phyloP scores from a whole-genome alignment of 2,797 vertebrate genomes.

The Poeciliopsis paucimaculata region DNA sequence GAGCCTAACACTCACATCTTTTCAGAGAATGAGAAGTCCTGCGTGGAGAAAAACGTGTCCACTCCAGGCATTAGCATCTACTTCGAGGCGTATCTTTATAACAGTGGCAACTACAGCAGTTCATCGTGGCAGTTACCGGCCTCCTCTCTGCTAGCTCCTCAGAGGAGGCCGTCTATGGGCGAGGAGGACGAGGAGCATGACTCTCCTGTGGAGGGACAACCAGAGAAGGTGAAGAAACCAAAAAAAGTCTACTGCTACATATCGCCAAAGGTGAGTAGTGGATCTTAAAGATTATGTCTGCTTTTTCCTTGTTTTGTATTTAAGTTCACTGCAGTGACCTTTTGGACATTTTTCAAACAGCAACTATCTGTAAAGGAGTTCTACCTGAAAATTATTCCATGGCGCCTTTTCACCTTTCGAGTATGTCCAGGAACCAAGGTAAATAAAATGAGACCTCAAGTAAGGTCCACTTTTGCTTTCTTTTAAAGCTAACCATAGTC shows the following conservation, averaged over 20 bases:
- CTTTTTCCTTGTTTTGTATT: not conserved
- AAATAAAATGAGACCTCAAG: constrained; percentile 26
- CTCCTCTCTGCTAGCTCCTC: constrained; percentile 85
- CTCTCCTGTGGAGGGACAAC: constrained; percentile 90
- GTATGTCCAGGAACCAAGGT: constrained; percentile 99
- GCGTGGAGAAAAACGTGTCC: constrained; percentile 96
- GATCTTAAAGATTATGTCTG: not conserved
- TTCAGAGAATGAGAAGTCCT: constrained; percentile 93
- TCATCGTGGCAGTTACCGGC: constrained; percentile 91
- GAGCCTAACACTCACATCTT: not conserved
- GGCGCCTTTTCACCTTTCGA: constrained; percentile 98
- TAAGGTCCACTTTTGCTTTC: not conserved
- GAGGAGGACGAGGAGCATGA: constrained; percentile 93
- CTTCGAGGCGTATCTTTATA: constrained; percentile 98
- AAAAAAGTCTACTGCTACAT: constrained; percentile 99
- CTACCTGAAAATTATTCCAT: constrained; percentile 99
- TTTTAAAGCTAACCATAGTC: not conserved
- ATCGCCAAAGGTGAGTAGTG: constrained; percentile 91
- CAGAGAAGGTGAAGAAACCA: constrained; percentile 97
- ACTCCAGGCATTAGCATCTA: constrained; percentile 97
- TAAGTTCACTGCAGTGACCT: constrained; percentile 8
- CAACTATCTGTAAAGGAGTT: constrained; percentile 99
- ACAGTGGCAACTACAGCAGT: constrained; percentile 88
- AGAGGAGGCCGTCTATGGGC: constrained; percentile 90
- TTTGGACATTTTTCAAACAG: constrained; percentile 72